Evolutionary conservation across 2,797 vertebrate species (phyloP).

Genomic region (Sparidentex hasta): DNA sequence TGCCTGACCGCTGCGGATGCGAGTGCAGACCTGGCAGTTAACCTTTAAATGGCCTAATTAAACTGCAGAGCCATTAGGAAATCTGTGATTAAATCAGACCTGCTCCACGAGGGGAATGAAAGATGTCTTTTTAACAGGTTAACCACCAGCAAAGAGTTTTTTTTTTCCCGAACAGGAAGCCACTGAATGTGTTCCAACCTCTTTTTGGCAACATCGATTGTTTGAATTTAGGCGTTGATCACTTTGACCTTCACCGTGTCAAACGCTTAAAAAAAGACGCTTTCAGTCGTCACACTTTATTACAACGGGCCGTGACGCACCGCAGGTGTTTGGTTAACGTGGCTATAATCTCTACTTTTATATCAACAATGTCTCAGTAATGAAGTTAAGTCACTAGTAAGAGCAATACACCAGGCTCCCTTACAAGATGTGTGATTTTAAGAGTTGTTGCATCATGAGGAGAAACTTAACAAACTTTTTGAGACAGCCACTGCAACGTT

Average conservation of each 20-base stretch:
- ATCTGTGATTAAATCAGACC: slow-evolving; percentile 71
- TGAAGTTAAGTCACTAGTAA: too few species aligned
- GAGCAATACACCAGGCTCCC: too few species aligned
- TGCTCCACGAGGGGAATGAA: slow-evolving; percentile 40
- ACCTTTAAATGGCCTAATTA: slow-evolving; percentile 83
- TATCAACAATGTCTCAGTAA: not conserved
- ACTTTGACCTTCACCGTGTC: not conserved
- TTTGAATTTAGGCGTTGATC: slow-evolving; percentile 7
- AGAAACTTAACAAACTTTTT: too few species aligned
- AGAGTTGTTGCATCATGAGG: too few species aligned
- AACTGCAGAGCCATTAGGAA: slow-evolving; percentile 72
- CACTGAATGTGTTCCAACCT: not conserved
- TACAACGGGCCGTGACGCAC: not conserved
- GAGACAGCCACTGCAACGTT: too few species aligned
- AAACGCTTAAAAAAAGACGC: not conserved
- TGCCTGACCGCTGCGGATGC: slow-evolving; percentile 49
- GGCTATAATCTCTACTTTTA: not conserved
- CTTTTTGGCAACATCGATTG: not conserved
- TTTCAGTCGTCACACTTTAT: not conserved
- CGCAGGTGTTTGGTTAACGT: not conserved
- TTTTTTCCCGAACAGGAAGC: not conserved
- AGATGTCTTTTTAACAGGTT: slow-evolving; percentile 56
- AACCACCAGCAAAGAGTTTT: slow-evolving; percentile 11
- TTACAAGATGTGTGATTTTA: too few species aligned
- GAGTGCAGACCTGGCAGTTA: slow-evolving; percentile 75